These are phyloP conservation scores for Brachyrhaphis roseni DNA, from an alignment of 2,797 vertebrate genomes.

Conservation along the genomic window DNA sequence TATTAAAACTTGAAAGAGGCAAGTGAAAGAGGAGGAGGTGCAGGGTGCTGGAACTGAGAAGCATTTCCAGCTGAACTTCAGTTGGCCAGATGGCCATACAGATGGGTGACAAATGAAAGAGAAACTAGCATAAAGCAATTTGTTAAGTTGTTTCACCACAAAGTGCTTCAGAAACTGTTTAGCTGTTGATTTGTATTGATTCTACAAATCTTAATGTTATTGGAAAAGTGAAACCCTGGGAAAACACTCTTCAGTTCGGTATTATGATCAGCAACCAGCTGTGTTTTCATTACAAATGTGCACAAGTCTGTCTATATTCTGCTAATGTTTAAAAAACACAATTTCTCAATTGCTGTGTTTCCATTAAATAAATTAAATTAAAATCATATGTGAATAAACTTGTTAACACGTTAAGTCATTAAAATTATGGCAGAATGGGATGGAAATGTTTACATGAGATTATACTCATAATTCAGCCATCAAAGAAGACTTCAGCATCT, in stretches of 20 bases:
- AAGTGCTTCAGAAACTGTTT: conserved; percentile 4
- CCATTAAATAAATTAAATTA: too few species aligned
- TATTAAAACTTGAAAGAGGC: conserved; percentile 80
- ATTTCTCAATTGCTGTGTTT: too few species aligned
- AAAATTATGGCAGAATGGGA: too few species aligned
- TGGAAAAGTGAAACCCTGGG: neutral
- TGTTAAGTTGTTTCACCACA: neutral
- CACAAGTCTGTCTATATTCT: neutral
- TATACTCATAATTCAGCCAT: too few species aligned
- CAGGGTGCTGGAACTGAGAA: conserved; percentile 36
- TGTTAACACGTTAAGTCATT: too few species aligned
- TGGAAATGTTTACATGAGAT: too few species aligned
- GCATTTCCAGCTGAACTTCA: conserved; percentile 34
- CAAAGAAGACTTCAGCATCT: too few species aligned
- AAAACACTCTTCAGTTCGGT: neutral
- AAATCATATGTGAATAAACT: too few species aligned
- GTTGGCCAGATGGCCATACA: conserved; percentile 43
- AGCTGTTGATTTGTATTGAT: neutral
- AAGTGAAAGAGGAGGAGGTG: conserved; percentile 56
- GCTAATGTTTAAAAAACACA: too few species aligned
- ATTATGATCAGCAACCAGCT: neutral
- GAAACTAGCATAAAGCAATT: neutral
- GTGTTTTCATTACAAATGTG: too few species aligned
- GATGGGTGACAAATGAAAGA: conserved; percentile 9
- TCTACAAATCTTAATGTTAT: neutral